These are phyloP conservation scores for Nerophis ophidion DNA, from an alignment of 2,113 vertebrate genomes.

Conservation along the genomic window DNA sequence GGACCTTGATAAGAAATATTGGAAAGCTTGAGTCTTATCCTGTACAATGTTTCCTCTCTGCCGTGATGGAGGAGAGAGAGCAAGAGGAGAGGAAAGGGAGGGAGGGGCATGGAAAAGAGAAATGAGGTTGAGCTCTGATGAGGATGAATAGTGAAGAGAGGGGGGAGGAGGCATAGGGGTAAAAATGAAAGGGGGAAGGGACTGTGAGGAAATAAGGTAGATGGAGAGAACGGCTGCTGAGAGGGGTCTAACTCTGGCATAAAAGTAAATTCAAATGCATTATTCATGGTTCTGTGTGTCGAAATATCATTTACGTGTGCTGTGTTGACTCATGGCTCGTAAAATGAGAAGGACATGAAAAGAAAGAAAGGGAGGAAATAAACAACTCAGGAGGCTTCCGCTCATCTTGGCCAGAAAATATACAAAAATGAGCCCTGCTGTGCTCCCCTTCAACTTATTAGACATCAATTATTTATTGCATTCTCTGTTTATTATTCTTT, in stretches of 20 bases:
- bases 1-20: slow-evolving; percentile 33
- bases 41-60: slow-evolving; percentile 34
- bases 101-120: slow-evolving; percentile 33
- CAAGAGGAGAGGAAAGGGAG: slow-evolving; percentile 11
- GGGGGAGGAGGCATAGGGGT: slow-evolving; percentile 16
- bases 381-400: slow-evolving; percentile 62
- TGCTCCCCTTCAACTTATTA: slow-evolving; percentile 55
- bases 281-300: slow-evolving; percentile 72
- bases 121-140: slow-evolving; percentile 48
- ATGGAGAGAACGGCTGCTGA: slow-evolving; percentile 40
- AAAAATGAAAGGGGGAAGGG: slow-evolving; percentile 2
- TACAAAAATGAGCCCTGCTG: slow-evolving; percentile 31
- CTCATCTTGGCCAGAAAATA: slow-evolving; percentile 53
- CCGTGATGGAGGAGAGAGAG: slow-evolving; percentile 24
- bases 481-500: slow-evolving; percentile 55
- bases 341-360: slow-evolving; percentile 74
- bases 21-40: slow-evolving; percentile 28
- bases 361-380: slow-evolving; percentile 65
- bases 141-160: slow-evolving; percentile 52
- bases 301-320: slow-evolving; percentile 74
- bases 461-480: slow-evolving; percentile 61
- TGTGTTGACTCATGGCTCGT: slow-evolving; percentile 72
- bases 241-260: slow-evolving; percentile 66
- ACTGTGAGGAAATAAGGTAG: slow-evolving; percentile 13
- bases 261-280: slow-evolving; percentile 74